phyloP scores from a whole-genome alignment of 2,113 vertebrate species.

The Serinus canaria region DNA sequence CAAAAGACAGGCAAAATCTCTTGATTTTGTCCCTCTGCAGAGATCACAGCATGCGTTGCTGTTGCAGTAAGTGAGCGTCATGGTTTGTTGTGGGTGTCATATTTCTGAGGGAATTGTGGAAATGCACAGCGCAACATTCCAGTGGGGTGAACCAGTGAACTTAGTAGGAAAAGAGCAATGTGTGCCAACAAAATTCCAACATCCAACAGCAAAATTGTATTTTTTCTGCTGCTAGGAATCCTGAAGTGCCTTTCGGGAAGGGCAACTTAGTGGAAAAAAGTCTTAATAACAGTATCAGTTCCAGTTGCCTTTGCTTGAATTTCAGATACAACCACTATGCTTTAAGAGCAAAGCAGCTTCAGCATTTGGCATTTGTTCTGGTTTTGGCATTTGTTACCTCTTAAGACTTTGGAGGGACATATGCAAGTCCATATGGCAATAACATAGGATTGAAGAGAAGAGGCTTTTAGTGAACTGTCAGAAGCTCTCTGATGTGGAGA shows the following conservation, averaged over 20 bases:
- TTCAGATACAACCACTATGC: neutral
- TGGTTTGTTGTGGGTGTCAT: neutral
- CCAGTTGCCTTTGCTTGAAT: neutral
- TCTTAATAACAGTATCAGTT: neutral
- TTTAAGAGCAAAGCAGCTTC: neutral
- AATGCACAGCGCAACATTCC: neutral
- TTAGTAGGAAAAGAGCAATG: neutral
- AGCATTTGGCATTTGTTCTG: neutral
- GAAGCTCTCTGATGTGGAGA: neutral
- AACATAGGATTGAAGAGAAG: neutral
- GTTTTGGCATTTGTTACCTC: neutral
- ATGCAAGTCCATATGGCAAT: neutral
- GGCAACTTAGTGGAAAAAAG: neutral
- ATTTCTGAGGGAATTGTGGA: neutral
- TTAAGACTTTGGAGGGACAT: neutral
- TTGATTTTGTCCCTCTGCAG: neutral
- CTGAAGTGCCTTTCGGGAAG: neutral
- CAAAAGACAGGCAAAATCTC: neutral
- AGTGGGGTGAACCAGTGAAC: neutral
- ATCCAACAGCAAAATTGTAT: neutral
- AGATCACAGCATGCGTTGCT: fast-evolving
- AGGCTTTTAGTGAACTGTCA: neutral
- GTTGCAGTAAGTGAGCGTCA: neutral
- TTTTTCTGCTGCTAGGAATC: neutral
- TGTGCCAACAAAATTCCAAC: neutral